These are phyloP conservation scores for Uloborus diversus DNA, from an alignment of 1,140 invertebrate species.

Conservation along the genomic window DNA sequence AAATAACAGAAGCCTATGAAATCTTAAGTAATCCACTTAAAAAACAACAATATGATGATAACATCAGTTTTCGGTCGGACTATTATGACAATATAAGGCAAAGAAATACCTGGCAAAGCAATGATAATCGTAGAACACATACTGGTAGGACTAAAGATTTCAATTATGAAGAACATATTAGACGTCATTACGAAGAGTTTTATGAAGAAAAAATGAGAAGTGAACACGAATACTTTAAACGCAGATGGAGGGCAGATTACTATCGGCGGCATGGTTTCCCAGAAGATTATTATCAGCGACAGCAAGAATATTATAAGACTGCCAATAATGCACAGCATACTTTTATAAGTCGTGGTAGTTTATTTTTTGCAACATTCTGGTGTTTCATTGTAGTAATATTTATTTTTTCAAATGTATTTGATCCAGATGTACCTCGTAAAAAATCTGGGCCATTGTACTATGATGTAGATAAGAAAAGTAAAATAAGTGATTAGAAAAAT, in stretches of 20 bases:
- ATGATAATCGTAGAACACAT: neutral
- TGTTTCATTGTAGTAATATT: too few species aligned
- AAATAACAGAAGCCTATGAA: conserved; percentile 41
- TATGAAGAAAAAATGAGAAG: neutral
- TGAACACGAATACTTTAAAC: conserved; percentile 27
- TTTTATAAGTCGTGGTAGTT: too few species aligned
- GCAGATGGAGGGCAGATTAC: conserved; percentile 9
- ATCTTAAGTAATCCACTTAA: conserved; percentile 5
- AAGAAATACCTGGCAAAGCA: neutral
- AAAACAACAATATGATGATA: conserved; percentile 22
- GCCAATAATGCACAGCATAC: neutral
- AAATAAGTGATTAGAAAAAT: too few species aligned
- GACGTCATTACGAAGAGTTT: conserved; percentile 26
- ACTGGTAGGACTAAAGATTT: conserved; percentile 16
- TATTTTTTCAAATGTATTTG: too few species aligned
- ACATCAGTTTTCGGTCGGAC: neutral
- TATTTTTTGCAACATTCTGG: too few species aligned
- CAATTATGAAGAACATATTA: conserved; percentile 28
- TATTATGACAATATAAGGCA: neutral
- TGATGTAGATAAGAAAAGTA: neutral
- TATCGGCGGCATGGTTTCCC: neutral
- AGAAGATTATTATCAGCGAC: neutral
- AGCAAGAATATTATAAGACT: neutral
- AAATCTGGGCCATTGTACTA: neutral
- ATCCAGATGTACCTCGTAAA: too few species aligned